Evolutionary conservation across 2,888 invertebrate genomes (phyloP), one percentile per base, ranked within the genome.

Genomic region (Hypomecis atomaria): DNA sequence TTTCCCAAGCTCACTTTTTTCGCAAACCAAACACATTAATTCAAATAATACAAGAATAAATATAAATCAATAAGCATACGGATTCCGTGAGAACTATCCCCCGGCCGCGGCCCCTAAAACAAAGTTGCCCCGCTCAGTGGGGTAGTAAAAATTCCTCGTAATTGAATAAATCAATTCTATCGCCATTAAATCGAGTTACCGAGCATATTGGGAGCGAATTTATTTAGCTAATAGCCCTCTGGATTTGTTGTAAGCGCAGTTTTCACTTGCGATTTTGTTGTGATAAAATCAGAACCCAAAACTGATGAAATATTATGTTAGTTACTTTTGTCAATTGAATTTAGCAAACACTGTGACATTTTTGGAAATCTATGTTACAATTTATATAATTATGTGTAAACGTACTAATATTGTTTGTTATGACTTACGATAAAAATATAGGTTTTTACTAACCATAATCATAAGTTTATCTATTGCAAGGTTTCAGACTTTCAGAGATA

Each of bases 111-210:
- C 81, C 90, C 91, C 88, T 88, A 89, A 88, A 91, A 90, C 90
- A 90, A 91, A 90, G 90, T 90, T 88, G 87, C 72, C 87, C 87
- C 83, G 84, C 85, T 81, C 88, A 77, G 81, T 83, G 83, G 90
- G 90, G 90, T 84, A 89, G 90, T 92, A 92, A 92, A 92, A 92
- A 92, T 92, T 92, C 90, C 90, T 87, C 87, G 83, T 92, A 92
- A 92, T 92, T 92, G 92, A 92, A 92, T 92, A 92, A 92, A 91
- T 92, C 92, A 91, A 92, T 92, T 91, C 92, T 88, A 91, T 90
- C 87, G 88, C 91, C 89, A 92, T 92, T 92, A 92, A 92, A 92
- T 92, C 92, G 89, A 92, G 91, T 92, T 92, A 92, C 91, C 79
- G 85, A 91, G 90, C 92, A 92, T 92, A 92, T 92, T 92, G 92